phyloP scores from a whole-genome alignment of 64 coral and sea anemone species.

The Stichodactyla helianthus region DNA sequence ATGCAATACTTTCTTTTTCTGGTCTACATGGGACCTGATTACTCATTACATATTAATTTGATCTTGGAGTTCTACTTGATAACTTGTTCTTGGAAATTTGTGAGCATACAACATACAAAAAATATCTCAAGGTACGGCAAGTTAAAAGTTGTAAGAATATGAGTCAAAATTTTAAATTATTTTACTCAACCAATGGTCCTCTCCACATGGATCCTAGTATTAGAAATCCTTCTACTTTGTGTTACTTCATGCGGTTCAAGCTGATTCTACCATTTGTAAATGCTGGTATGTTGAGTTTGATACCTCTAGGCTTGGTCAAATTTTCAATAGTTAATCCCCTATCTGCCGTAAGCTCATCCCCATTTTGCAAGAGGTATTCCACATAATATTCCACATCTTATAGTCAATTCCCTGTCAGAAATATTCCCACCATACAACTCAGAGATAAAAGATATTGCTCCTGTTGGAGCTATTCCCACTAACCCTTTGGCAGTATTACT shows the following conservation, averaged over 20 bases:
- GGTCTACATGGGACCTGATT: not conserved
- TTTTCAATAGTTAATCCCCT: too few species aligned
- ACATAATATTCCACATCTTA: too few species aligned
- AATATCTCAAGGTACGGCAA: conserved; percentile 29
- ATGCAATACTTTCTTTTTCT: not conserved
- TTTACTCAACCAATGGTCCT: conserved; percentile 12
- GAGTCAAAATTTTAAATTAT: conserved; percentile 26
- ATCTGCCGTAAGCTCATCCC: too few species aligned
- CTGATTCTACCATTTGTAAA: too few species aligned
- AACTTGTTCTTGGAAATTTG: conserved; percentile 22
- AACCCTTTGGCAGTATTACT: too few species aligned
- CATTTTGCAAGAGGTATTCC: too few species aligned
- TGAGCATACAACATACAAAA: conserved; percentile 27
- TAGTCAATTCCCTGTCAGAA: too few species aligned
- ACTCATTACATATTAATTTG: conserved; percentile 15
- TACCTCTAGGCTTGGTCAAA: conserved; percentile 2
- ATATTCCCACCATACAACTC: too few species aligned
- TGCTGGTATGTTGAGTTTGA: conserved; percentile 16
- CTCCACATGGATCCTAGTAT: conserved; percentile 23
- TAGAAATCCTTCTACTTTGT: conserved; percentile 3
- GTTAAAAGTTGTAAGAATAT: conserved; percentile 12
- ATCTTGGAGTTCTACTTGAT: conserved; percentile 26
- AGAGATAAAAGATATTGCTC: too few species aligned
- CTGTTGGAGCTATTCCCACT: too few species aligned
- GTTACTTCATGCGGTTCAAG: conserved; percentile 22